Conservation (phyloP, 1,140 invertebrate species). For the Diploscapter pachys region DNA sequence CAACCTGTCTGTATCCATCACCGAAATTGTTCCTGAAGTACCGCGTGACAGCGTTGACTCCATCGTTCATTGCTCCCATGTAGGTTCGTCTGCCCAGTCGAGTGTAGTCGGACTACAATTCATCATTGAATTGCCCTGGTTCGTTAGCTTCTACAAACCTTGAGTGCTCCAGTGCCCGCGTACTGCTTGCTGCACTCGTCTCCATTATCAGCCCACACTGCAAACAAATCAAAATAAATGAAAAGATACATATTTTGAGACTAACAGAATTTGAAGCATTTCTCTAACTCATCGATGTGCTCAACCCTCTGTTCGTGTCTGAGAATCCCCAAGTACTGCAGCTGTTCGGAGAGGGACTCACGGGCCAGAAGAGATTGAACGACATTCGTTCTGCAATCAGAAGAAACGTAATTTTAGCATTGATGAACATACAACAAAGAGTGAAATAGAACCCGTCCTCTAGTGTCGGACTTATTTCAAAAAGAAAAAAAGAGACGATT, state of each 20-base stretch:
- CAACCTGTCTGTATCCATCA: constrained; percentile 84
- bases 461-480: too few species aligned
- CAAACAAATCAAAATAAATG: not conserved
- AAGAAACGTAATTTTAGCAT: not conserved
- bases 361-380: constrained; percentile 90
- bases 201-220: constrained; percentile 95
- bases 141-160: constrained; percentile 58
- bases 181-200: constrained; percentile 79
- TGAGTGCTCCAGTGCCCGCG: constrained; percentile 92
- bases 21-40: constrained; percentile 98
- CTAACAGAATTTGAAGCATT: constrained; percentile 58
- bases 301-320: constrained; percentile 47
- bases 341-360: constrained; percentile 71
- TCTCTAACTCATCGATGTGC: constrained; percentile 47
- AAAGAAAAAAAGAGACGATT: too few species aligned
- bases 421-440: not conserved
- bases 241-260: not conserved
- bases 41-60: constrained; percentile 80
- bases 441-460: too few species aligned
- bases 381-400: constrained; percentile 80
- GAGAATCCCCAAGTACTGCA: constrained; percentile 61
- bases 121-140: constrained; percentile 5
- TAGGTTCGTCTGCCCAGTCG: constrained; percentile 84
- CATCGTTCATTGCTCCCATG: constrained; percentile 79
- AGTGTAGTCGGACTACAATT: constrained; percentile 49